Evolutionary conservation across 2,888 invertebrate genomes (phyloP).

Genomic region (Autographa pulchrina): DNA sequence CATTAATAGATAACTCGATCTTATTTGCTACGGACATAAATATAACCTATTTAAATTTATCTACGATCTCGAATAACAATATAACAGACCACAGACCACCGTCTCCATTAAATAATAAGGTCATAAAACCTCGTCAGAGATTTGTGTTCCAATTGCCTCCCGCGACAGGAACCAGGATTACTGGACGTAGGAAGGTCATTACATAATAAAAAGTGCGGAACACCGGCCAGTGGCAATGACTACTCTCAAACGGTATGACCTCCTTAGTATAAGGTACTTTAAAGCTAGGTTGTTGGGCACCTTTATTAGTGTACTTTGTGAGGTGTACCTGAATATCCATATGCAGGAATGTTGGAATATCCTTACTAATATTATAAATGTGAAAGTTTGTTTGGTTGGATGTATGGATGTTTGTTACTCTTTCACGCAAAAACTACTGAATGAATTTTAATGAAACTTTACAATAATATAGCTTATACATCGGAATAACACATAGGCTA

Average conservation of each 20-base stretch:
- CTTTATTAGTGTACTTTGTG: too few relatives aligned
- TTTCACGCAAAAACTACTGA: too few relatives aligned
- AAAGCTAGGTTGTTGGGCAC: too few relatives aligned
- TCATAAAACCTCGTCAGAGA: conserved; percentile 29
- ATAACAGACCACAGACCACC: background rate
- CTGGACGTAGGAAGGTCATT: conserved; percentile 49
- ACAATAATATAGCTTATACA: too few relatives aligned
- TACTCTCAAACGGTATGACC: conserved; percentile 13
- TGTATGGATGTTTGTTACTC: too few relatives aligned
- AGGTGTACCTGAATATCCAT: too few relatives aligned
- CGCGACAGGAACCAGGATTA: conserved; percentile 33
- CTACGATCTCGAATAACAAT: background rate
- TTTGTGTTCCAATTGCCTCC: conserved; percentile 35
- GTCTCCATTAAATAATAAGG: background rate
- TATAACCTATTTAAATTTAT: background rate
- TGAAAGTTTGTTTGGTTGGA: too few relatives aligned
- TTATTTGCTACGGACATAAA: background rate
- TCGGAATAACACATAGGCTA: too few relatives aligned
- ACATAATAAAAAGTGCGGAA: conserved; percentile 55
- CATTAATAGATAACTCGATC: too few relatives aligned
- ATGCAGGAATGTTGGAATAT: too few relatives aligned
- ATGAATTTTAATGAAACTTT: too few relatives aligned
- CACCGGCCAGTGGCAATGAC: conserved; percentile 25
- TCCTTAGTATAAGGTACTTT: background rate
- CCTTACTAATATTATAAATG: too few relatives aligned